Percentiles rank a stretch among this genome's conserved stretches.
phyloP scores from a whole-genome alignment of 64 coral and sea anemone species.

The Actinia tenebrosa region DNA sequence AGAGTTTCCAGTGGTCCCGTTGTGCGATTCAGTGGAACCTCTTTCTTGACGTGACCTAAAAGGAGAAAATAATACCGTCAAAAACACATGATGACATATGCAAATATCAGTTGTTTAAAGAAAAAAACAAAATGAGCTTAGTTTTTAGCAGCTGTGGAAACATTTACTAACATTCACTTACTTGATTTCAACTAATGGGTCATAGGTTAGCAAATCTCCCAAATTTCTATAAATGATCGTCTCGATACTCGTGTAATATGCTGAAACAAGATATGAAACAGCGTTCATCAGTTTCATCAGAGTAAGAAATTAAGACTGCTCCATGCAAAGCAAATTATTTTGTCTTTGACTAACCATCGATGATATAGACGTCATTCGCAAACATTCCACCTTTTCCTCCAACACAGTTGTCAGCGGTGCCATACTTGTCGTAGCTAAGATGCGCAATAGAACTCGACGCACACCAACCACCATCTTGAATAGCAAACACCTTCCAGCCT shows the following conservation, averaged over 20 bases:
- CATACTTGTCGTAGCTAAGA: slow-evolving; percentile 75
- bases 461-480: slow-evolving; percentile 93
- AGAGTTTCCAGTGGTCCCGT: slow-evolving; percentile 58
- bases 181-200: slow-evolving; percentile 63
- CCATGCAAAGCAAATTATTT: not conserved
- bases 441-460: slow-evolving; percentile 74
- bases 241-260: slow-evolving; percentile 50
- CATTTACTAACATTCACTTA: slow-evolving; percentile 21
- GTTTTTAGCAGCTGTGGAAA: too few species aligned
- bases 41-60: slow-evolving; percentile 41
- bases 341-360: slow-evolving; percentile 43
- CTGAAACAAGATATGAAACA: slow-evolving; percentile 17
- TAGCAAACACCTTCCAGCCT: slow-evolving; percentile 77
- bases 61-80: not conserved
- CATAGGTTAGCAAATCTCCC: slow-evolving; percentile 46
- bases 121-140: too few species aligned
- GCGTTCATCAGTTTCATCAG: too few species aligned
- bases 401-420: slow-evolving; percentile 75
- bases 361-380: slow-evolving; percentile 90
- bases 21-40: slow-evolving; percentile 29
- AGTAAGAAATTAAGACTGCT: too few species aligned
- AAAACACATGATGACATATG: not conserved
- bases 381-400: slow-evolving; percentile 76
- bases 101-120: too few species aligned
- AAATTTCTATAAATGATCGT: slow-evolving; percentile 77